Percentiles rank a stretch among this genome's conserved stretches.
Evolutionary conservation across 2,113 vertebrate genomes (phyloP).

Genomic region (Ivindomyrus marchei): DNA sequence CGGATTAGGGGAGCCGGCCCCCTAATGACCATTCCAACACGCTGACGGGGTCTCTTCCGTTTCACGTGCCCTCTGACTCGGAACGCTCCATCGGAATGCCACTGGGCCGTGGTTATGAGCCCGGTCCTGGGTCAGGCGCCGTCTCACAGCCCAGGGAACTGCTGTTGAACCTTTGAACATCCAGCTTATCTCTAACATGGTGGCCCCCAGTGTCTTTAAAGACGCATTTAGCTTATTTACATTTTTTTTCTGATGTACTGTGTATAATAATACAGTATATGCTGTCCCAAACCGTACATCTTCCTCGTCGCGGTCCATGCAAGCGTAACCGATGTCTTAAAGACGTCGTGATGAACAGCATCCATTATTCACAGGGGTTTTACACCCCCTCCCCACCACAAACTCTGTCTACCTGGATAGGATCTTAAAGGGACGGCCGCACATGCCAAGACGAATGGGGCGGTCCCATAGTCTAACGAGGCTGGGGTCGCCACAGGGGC

Average conservation of each 20-base stretch:
- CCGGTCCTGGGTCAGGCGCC: neutral
- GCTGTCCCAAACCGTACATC: neutral
- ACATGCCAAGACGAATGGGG: slow-evolving; percentile 41
- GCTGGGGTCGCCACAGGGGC: slow-evolving; percentile 36
- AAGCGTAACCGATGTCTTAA: slow-evolving; percentile 36
- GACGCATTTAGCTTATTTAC: neutral
- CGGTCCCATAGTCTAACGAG: slow-evolving; percentile 39
- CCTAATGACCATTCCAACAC: neutral
- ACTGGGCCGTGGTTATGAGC: neutral
- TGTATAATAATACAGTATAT: neutral
- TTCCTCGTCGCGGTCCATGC: neutral
- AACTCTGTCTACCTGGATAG: slow-evolving; percentile 37
- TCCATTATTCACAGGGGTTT: slow-evolving; percentile 49
- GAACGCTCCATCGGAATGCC: neutral
- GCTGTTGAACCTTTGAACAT: neutral
- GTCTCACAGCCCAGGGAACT: neutral
- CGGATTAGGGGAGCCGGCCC: slow-evolving; percentile 35
- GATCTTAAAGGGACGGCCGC: slow-evolving; percentile 29
- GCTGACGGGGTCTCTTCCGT: neutral
- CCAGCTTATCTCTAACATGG: neutral
- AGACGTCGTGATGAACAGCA: slow-evolving; percentile 31
- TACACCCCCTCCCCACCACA: slow-evolving; percentile 29
- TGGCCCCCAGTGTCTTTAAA: neutral
- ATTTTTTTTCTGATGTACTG: neutral
- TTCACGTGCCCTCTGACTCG: neutral